Percentiles rank a stretch among this genome's conserved stretches.
Conservation (phyloP, 2,888 invertebrate genomes). For the Mellilla xanthometata region DNA sequence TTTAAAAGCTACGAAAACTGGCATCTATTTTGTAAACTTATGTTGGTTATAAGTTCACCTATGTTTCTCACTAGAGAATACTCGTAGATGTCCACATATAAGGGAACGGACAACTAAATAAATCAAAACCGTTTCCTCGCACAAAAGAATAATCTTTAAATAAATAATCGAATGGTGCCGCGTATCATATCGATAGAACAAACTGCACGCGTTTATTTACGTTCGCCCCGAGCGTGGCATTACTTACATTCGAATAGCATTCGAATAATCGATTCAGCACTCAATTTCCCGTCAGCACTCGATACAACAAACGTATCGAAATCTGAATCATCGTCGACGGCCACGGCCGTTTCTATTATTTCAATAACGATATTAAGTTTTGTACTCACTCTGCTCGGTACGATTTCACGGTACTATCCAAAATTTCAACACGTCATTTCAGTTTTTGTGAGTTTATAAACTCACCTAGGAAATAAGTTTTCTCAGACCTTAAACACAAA, state of each 20-base stretch:
- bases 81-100: background rate
- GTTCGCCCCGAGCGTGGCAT: constrained; percentile 53
- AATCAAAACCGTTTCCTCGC: background rate
- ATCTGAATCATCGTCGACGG: constrained; percentile 54
- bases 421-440: too few species aligned
- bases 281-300: constrained; percentile 55
- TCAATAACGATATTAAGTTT: constrained; percentile 22
- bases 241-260: constrained; percentile 58
- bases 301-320: constrained; percentile 64
- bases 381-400: constrained; percentile 19
- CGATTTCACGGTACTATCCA: background rate
- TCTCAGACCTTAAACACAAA: too few species aligned
- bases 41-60: too few species aligned
- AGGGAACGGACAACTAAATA: background rate
- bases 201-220: constrained; percentile 46
- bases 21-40: too few species aligned
- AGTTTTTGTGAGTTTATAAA: too few species aligned
- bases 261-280: constrained; percentile 65
- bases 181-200: constrained; percentile 38
- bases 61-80: too few species aligned
- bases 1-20: too few species aligned
- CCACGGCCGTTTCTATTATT: constrained; percentile 57
- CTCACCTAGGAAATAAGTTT: too few species aligned
- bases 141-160: constrained; percentile 26
- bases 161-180: constrained; percentile 27